These are phyloP conservation scores for Drepana falcataria DNA, from an alignment of 2,888 invertebrate species.

Conservation along the genomic window DNA sequence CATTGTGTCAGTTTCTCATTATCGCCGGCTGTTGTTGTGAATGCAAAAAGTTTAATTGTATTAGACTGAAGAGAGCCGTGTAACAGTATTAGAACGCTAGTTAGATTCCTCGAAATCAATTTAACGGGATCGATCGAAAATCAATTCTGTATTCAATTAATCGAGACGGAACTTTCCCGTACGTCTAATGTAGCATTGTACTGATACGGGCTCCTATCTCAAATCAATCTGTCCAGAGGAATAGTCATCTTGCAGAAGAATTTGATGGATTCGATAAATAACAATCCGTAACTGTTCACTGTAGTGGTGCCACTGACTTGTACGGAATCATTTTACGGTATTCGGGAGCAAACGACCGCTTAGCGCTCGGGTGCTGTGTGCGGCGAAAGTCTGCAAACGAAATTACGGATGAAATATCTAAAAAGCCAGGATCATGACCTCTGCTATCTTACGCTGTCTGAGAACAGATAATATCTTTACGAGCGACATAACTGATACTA, in stretches of 20 bases:
- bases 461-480: conserved; percentile 37
- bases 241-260: conserved; percentile 63
- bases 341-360: conserved; percentile 37
- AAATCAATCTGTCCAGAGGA: conserved; percentile 64
- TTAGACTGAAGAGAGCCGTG: conserved; percentile 39
- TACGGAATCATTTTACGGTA: conserved; percentile 44
- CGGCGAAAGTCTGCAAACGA: conserved; percentile 22
- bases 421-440: conserved; percentile 47
- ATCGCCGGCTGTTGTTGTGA: conserved; percentile 22
- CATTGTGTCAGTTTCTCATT: conserved; percentile 23
- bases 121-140: conserved; percentile 61
- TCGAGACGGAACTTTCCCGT: conserved; percentile 60
- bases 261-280: conserved; percentile 53
- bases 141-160: conserved; percentile 71
- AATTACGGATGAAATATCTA: conserved; percentile 34
- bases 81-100: conserved; percentile 51
- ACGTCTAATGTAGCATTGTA: conserved; percentile 64
- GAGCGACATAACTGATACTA: conserved; percentile 28
- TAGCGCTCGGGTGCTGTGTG: conserved; percentile 20
- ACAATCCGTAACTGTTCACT: conserved; percentile 67
- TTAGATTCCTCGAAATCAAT: conserved; percentile 54
- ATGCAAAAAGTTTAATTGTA: conserved; percentile 44
- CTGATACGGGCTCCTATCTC: conserved; percentile 52
- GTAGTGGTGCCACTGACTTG: conserved; percentile 38
- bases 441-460: conserved; percentile 41